Evolutionary conservation across 2,113 vertebrate genomes (phyloP), one percentile per base, ranked within the genome.

Genomic region (Pomatostomus ruficeps): DNA sequence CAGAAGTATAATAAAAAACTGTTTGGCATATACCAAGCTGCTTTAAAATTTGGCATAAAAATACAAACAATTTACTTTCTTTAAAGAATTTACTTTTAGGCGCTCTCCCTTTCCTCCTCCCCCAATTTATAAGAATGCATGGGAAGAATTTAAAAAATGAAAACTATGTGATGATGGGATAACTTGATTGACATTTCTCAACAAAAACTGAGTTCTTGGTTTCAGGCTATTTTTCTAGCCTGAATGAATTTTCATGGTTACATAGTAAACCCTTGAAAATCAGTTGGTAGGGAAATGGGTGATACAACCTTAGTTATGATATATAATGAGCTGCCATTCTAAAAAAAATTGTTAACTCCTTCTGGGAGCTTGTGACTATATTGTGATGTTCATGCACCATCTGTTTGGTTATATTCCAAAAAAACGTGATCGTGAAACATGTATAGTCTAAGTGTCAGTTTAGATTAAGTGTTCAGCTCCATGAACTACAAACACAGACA

Each of bases 201-300:
- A 74, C 72, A 91, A 93, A 94, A 96, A 58, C 55, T 25, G 31
- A 86, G 28, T 61, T 96, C 87, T 94, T 84, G n/a, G 62, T 88
- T 97, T 96, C 90, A 92, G 94, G 82, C 87, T 95, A 61, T 88
- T 94, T 95, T 97, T 96, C 81, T 88, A 91, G 67, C 46, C 65
- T 88, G 81, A 97, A 91, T 89, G 85, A 97, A 91, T 96, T 94
- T 96, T 97, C 95, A 94, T 61, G 35, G 36, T 93, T 94, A 76
- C 89, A 77, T 95, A 14, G 87, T 91, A 97, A 97, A 95, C 75
- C 73, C 86, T 94, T 96, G 74, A 95, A 97, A 96, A 96, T 93
- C 87, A 77, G 67, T 95, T 96, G 93, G 87, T 55, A 80, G 71
- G 65, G 82, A 82, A 94, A 89, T 89, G 82, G 67, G 72, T 91